Evolutionary conservation across 2,888 invertebrate species (phyloP).

Genomic region (Cylloceria caligata): DNA sequence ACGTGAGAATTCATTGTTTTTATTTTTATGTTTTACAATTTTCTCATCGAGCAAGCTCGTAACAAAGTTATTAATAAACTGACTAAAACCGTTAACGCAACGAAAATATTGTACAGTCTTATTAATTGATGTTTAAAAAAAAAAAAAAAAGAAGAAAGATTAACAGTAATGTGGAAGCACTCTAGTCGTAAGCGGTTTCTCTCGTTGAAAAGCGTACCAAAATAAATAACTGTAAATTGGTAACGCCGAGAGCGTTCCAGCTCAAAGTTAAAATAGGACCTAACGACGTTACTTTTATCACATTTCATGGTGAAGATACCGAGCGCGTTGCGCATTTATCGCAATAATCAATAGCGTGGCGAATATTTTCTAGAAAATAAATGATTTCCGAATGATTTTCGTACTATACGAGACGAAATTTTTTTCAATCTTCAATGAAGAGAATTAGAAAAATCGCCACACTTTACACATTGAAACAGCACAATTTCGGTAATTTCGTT

Average conservation of each 20-base stretch:
- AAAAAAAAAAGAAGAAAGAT: constrained; percentile 33
- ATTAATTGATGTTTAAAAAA: constrained; percentile 37
- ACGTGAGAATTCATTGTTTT: constrained; percentile 48
- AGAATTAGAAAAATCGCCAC: constrained; percentile 20
- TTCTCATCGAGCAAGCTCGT: constrained; percentile 40
- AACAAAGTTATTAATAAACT: constrained; percentile 56
- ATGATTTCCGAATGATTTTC: constrained; percentile 1
- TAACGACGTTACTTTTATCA: constrained; percentile 48
- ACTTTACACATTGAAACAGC: not conserved
- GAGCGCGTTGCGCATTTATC: not conserved
- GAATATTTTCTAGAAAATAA: constrained; percentile 2
- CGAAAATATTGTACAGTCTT: constrained; percentile 58
- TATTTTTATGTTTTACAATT: constrained; percentile 46
- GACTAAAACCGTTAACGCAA: constrained; percentile 55
- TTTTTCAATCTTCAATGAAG: not conserved
- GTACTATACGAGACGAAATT: not conserved
- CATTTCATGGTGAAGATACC: constrained; percentile 35
- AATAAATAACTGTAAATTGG: constrained; percentile 20
- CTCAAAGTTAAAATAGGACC: constrained; percentile 38
- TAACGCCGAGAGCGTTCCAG: constrained; percentile 3
- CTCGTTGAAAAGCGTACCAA: constrained; percentile 4
- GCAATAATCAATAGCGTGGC: constrained; percentile 10
- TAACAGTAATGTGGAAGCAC: constrained; percentile 55
- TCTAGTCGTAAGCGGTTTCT: constrained; percentile 39
- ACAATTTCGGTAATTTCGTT: not conserved